Evolutionary conservation across 2,113 vertebrate species (phyloP).

Genomic region (Trematomus loennbergii): DNA sequence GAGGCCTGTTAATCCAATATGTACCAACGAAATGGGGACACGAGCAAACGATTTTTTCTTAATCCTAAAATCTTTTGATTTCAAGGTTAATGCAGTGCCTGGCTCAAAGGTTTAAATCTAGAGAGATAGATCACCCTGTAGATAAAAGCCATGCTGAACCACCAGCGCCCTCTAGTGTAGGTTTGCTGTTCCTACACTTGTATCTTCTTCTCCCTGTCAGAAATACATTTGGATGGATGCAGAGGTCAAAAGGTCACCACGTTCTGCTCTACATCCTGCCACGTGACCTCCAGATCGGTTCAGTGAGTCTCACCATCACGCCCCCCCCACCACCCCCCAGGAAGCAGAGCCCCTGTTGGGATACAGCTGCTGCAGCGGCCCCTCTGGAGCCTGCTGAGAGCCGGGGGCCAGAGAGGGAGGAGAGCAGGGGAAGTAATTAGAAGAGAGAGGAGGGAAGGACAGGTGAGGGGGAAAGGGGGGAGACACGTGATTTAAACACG

Average conservation of each 20-base stretch:
- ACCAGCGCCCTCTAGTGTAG: constrained; percentile 76
- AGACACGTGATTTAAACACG: constrained; percentile 4
- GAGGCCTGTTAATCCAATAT: background rate
- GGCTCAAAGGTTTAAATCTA: background rate
- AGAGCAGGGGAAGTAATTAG: constrained; percentile 9
- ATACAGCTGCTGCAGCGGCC: constrained; percentile 27
- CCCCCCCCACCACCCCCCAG: background rate
- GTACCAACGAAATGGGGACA: constrained; percentile 17
- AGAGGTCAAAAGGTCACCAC: background rate
- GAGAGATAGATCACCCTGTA: background rate
- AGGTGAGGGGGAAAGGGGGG: background rate
- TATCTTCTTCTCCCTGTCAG: background rate
- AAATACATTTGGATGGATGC: background rate
- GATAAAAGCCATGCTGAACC: constrained; percentile 31
- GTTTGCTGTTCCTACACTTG: background rate
- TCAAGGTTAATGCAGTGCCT: background rate
- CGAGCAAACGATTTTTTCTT: constrained; percentile 6
- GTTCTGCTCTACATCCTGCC: background rate
- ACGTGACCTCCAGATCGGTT: background rate
- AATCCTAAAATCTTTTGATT: background rate
- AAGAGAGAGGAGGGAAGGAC: constrained; percentile 13
- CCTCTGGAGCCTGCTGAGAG: constrained; percentile 17
- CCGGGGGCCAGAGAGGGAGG: constrained; percentile 10
- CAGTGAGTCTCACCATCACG: constrained; percentile 8
- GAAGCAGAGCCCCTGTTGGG: constrained; percentile 5